Conservation (phyloP, 2,888 invertebrate genomes). For the Agriopis leucophaearia region DNA sequence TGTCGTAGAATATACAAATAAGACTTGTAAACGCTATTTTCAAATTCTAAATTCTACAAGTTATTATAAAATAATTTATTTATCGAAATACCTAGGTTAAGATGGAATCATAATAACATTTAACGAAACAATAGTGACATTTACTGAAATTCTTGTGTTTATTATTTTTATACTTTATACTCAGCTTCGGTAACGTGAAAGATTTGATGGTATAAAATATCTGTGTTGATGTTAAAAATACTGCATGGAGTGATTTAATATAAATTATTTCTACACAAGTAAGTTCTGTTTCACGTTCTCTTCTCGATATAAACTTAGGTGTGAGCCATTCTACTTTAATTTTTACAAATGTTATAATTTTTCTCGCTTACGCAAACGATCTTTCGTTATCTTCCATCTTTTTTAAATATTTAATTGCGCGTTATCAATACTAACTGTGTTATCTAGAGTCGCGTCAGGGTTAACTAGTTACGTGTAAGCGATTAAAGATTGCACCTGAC, state of each 20-base stretch:
- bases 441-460: slow-evolving; percentile 26
- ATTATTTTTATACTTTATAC: slow-evolving; percentile 3
- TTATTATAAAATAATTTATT: slow-evolving; percentile 63
- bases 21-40: slow-evolving; percentile 51
- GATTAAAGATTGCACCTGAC: slow-evolving; percentile 29
- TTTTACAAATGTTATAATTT: slow-evolving; percentile 4
- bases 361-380: slow-evolving; percentile 20
- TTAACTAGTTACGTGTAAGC: slow-evolving; percentile 13
- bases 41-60: slow-evolving; percentile 62
- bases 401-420: slow-evolving; percentile 24
- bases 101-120: slow-evolving; percentile 57
- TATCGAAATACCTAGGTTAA: slow-evolving; percentile 61
- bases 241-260: background rate
- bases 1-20: slow-evolving; percentile 46
- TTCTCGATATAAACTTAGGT: slow-evolving; percentile 1
- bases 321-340: slow-evolving; percentile 18
- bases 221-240: background rate
- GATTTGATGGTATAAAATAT: background rate
- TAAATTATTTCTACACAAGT: background rate
- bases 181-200: slow-evolving; percentile 18
- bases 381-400: slow-evolving; percentile 18
- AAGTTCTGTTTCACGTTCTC: background rate
- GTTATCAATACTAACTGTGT: slow-evolving; percentile 23
- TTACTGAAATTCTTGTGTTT: slow-evolving; percentile 11
- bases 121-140: slow-evolving; percentile 25